Percentiles rank a stretch among this genome's conserved stretches.
Conservation (phyloP, 2,113 vertebrate species). For the Psammodynastes pulverulentus region DNA sequence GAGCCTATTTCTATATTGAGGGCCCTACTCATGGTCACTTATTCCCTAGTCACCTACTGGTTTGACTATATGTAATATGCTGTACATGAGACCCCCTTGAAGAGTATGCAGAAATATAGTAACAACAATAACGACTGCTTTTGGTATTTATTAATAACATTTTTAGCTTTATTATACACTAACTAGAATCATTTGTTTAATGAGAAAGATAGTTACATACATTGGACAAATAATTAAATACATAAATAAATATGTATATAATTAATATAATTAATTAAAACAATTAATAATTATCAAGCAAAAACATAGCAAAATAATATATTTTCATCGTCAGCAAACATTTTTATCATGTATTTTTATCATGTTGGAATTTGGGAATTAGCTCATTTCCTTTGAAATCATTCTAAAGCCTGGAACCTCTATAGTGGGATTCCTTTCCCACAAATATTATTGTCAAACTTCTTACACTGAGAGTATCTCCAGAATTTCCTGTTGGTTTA, state of each 20-base stretch:
- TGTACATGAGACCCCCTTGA: background rate
- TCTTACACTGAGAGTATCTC: conserved; percentile 27
- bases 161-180: background rate
- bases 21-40: background rate
- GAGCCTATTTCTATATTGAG: background rate
- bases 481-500: background rate
- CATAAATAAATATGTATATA: too few relatives aligned
- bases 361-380: background rate
- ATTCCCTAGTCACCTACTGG: background rate
- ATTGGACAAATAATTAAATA: background rate
- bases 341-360: background rate
- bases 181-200: background rate
- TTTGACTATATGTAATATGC: background rate
- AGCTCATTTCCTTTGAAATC: background rate
- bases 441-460: conserved; percentile 32
- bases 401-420: background rate
- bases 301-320: background rate
- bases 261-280: too few relatives aligned
- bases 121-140: background rate
- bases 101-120: background rate
- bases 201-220: background rate
- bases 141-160: background rate
- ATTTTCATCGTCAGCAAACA: background rate
- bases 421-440: background rate
- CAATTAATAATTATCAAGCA: background rate